Evolutionary conservation across 2,797 vertebrate species (phyloP).

Genomic region (Pseudochirops corinnae): DNA sequence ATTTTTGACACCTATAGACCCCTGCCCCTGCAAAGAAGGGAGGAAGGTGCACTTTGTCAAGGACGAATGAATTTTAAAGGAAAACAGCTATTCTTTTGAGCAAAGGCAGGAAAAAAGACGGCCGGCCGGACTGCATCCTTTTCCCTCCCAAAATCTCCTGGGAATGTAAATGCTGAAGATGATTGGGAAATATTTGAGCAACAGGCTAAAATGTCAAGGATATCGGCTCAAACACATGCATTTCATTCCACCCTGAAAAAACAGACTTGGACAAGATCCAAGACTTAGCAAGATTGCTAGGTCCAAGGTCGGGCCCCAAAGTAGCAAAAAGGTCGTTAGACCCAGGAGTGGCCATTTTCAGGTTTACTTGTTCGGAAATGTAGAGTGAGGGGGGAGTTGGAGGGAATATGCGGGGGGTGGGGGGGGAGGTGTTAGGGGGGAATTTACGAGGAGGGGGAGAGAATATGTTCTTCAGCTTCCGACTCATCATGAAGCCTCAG

Average conservation of each 20-base stretch:
- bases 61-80: slow-evolving; percentile 71
- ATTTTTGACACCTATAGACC: neutral
- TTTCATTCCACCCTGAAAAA: slow-evolving; percentile 74
- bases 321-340: slow-evolving; percentile 56
- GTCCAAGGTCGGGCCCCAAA: slow-evolving; percentile 55
- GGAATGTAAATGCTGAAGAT: slow-evolving; percentile 74
- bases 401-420: slow-evolving; percentile 49
- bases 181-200: slow-evolving; percentile 82
- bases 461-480: slow-evolving; percentile 21
- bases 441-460: slow-evolving; percentile 46
- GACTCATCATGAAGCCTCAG: neutral
- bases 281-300: slow-evolving; percentile 66
- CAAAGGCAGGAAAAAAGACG: slow-evolving; percentile 78
- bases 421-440: neutral
- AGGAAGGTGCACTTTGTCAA: neutral
- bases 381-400: slow-evolving; percentile 43
- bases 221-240: slow-evolving; percentile 78
- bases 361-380: slow-evolving; percentile 70
- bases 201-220: slow-evolving; percentile 83
- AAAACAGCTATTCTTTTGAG: slow-evolving; percentile 80
- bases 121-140: slow-evolving; percentile 69
- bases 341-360: slow-evolving; percentile 64
- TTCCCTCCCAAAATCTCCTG: slow-evolving; percentile 76
- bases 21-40: neutral
- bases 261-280: slow-evolving; percentile 76